Conservation (phyloP, 2,797 vertebrate species). For the Pangasius djambal region DNA sequence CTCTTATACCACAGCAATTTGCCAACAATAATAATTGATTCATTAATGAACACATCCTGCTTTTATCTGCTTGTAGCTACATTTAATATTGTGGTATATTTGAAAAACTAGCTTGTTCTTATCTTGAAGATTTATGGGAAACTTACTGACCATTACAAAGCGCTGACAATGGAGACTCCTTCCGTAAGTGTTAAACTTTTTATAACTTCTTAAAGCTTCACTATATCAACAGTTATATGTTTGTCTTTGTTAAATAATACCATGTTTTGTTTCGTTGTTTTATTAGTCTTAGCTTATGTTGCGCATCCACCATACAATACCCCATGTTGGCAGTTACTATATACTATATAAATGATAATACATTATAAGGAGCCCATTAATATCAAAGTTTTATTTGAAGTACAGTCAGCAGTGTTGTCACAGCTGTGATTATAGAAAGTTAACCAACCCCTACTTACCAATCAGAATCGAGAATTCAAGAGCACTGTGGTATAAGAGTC, state of each 20-base stretch:
- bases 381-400: background rate
- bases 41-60: background rate
- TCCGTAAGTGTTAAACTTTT: background rate
- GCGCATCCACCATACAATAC: background rate
- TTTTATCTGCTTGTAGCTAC: too few species aligned
- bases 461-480: background rate
- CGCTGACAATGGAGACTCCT: background rate
- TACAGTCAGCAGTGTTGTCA: background rate
- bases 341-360: background rate
- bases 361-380: background rate
- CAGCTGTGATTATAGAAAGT: background rate
- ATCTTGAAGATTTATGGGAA: background rate
- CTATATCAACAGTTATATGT: background rate
- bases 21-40: background rate
- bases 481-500: background rate
- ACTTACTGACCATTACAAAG: background rate
- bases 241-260: background rate
- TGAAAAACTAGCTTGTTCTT: background rate
- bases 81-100: too few species aligned
- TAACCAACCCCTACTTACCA: background rate
- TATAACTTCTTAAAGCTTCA: background rate
- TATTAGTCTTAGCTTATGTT: background rate
- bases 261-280: background rate
- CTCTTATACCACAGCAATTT: background rate
- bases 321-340: background rate